Percentiles rank a stretch among this genome's conserved stretches.
Conservation (phyloP, 2,797 vertebrate species). For the Enteromius fasciolatus region DNA sequence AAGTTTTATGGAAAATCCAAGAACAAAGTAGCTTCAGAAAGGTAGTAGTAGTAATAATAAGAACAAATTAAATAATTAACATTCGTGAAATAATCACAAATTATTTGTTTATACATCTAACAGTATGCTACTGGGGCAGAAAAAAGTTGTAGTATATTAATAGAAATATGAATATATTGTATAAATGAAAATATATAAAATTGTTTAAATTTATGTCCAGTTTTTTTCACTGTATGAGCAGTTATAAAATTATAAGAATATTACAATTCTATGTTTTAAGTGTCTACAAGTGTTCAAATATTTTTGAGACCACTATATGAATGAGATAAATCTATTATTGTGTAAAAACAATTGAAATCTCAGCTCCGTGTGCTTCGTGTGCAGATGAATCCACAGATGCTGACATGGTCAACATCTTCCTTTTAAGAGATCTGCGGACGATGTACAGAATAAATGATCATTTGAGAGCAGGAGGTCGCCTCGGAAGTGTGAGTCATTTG, state of each 20-base stretch:
- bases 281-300: neutral
- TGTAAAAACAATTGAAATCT: neutral
- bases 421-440: slow-evolving; percentile 5
- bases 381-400: neutral
- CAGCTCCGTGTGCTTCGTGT: neutral
- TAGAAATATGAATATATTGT: neutral
- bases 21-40: neutral
- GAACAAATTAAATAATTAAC: neutral
- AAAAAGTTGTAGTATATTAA: neutral
- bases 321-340: neutral
- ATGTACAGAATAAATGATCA: slow-evolving; percentile 40
- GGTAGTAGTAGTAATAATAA: neutral
- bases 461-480: slow-evolving; percentile 35
- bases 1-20: neutral
- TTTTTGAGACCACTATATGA: neutral
- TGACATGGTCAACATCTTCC: slow-evolving; percentile 5
- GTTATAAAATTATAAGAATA: no score
- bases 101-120: neutral
- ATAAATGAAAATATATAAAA: neutral
- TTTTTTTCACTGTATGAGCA: neutral
- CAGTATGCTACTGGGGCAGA: neutral
- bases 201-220: neutral
- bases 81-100: neutral
- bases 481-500: slow-evolving; percentile 55
- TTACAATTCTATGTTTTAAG: neutral